Conservation (phyloP, 2,113 vertebrate genomes). For the Noturus placidus region DNA sequence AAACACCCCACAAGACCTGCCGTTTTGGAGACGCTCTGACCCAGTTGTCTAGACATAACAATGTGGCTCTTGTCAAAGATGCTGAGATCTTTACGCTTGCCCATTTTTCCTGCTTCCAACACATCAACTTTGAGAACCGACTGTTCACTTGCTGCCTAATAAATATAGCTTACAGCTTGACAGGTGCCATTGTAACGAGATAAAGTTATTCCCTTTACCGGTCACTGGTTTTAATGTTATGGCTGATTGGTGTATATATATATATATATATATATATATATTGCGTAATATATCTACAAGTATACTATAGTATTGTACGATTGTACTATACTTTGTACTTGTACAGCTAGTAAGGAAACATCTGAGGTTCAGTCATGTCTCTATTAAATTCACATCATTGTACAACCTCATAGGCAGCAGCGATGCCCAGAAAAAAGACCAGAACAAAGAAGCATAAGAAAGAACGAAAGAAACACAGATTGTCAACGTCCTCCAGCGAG, state of each 20-base stretch:
- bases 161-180: no score
- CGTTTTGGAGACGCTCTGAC: no score
- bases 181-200: no score
- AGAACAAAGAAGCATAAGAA: slow-evolving; percentile 62
- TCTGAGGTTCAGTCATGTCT: not conserved
- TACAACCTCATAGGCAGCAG: not conserved
- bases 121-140: no score
- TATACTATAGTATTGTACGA: not conserved
- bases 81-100: no score
- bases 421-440: slow-evolving; percentile 69
- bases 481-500: slow-evolving; percentile 54
- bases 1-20: no score
- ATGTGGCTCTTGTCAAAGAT: no score
- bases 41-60: no score
- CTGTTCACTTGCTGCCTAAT: no score
- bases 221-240: no score
- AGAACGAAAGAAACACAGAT: slow-evolving; percentile 49
- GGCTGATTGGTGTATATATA: not conserved
- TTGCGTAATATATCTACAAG: not conserved
- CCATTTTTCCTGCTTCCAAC: no score
- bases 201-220: no score
- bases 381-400: not conserved
- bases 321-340: not conserved
- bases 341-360: not conserved
- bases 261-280: not conserved